Evolutionary conservation across 2,888 invertebrate genomes (phyloP), one percentile per base, ranked within the genome.

Genomic region (Rotaria magnacalcarata): DNA sequence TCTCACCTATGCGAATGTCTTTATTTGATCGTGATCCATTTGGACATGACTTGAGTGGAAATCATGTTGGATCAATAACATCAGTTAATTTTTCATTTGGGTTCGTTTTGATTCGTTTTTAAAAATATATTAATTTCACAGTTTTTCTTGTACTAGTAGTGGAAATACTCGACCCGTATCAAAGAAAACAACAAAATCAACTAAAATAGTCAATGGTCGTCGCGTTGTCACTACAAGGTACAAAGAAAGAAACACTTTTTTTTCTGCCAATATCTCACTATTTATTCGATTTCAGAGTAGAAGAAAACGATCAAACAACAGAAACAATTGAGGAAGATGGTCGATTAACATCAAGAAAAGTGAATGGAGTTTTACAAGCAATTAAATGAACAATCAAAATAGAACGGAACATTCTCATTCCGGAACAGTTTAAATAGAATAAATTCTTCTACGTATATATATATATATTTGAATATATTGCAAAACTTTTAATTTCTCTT

Each of bases 11-110:
- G 80, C n/a, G 80, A 80, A 80, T 80, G 80, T 47, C 80, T 10
- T 14, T 47, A 80, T 80, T 80, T 47, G 80, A 80, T 80, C 47
- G 34, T 34, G 67, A 67, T 67, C 34, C 67, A 34, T 67, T 67
- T 19, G 67, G 34, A 16, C 67, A n/a, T n/a, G n/a, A n/a, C n/a
- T 56, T 56, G 6, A 21, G 56, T 21, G 16, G 67, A 67, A 5
- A 80, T 47, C 0, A 47, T 24, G 6, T 47, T n/a, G 80, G 80
- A 80, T n/a, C 80, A 3, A 80, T 80, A 80, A 47, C 80, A 24
- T 80, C 80, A 80, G 47, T 80, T 80, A 80, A 80, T 80, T 11
- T 80, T n/a, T n/a, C 80, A 47, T 80, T 80, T 80, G 80, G 67
- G 67, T 80, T 24, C 16, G 47, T 54, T 54, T 19, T 21, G 5